Conservation (phyloP, 2,888 invertebrate genomes). For the Dinocampus coccinellae region DNA sequence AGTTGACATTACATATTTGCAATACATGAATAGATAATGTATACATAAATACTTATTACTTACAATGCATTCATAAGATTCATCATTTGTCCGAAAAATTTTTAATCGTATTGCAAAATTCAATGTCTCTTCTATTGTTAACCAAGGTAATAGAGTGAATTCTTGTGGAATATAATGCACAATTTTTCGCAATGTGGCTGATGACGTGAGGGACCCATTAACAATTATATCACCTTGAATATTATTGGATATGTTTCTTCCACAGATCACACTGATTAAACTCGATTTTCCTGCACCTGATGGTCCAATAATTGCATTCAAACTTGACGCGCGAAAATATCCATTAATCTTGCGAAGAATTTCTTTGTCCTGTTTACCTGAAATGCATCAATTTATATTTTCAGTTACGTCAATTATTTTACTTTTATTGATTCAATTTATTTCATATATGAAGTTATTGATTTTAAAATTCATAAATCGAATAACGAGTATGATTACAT, state of each 20-base stretch:
- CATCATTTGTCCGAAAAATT: background rate
- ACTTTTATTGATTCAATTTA: no score
- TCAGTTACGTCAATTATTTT: background rate
- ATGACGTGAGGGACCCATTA: constrained; percentile 77
- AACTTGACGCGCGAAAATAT: constrained; percentile 73
- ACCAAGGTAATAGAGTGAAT: constrained; percentile 71
- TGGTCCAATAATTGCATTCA: constrained; percentile 78
- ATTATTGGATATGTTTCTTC: constrained; percentile 70
- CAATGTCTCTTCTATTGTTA: constrained; percentile 74
- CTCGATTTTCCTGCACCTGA: constrained; percentile 85
- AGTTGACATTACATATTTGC: background rate
- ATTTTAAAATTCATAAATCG: no score
- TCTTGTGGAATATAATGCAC: constrained; percentile 80
- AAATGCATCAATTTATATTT: background rate
- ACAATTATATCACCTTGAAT: constrained; percentile 76
- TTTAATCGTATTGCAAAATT: constrained; percentile 74
- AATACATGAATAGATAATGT: background rate
- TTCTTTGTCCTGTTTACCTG: constrained; percentile 20
- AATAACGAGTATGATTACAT: no score
- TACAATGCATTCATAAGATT: constrained; percentile 24
- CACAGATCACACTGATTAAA: constrained; percentile 81
- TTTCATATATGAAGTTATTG: no score
- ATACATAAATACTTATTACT: background rate
- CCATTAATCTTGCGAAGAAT: constrained; percentile 73
- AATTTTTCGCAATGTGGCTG: constrained; percentile 78